A percentile compares a stretch with the other conserved stretches of the same genome.
Conservation (phyloP, 2,888 invertebrate species). For the Euspilapteryx auroguttella region DNA sequence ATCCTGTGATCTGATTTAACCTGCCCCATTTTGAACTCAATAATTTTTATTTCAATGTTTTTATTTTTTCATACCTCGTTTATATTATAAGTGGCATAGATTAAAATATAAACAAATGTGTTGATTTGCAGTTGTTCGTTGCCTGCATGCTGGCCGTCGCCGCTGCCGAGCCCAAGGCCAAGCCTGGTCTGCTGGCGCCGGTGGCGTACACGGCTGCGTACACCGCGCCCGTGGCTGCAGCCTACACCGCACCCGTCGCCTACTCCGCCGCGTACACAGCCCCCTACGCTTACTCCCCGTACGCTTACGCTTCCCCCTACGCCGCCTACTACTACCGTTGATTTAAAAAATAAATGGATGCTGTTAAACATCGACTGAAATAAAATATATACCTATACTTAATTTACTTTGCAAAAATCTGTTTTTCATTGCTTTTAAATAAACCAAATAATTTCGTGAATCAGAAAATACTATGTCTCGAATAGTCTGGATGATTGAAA, state of each 20-base stretch:
- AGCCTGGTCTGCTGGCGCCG: conserved; percentile 7
- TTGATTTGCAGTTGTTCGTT: conserved; percentile 25
- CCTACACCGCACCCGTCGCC: conserved; percentile 21
- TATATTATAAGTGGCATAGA: too few species aligned
- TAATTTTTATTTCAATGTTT: too few species aligned
- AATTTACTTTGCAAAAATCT: too few species aligned
- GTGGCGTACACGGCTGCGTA: conserved; percentile 15
- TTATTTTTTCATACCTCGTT: too few species aligned
- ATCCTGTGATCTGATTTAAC: too few species aligned
- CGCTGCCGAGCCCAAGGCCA: conserved; percentile 24
- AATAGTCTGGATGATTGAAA: too few species aligned
- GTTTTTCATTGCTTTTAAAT: too few species aligned
- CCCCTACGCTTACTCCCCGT: conserved; percentile 16
- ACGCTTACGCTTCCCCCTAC: conserved; percentile 15
- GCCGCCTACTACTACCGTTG: conserved; percentile 9
- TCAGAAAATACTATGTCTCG: too few species aligned
- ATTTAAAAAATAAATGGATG: not conserved
- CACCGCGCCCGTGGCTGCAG: conserved; percentile 20
- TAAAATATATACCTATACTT: conserved; percentile 3
- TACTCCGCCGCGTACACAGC: conserved; percentile 17
- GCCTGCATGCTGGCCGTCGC: conserved; percentile 30
- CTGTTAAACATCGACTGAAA: not conserved
- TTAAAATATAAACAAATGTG: too few species aligned
- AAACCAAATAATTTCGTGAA: too few species aligned
- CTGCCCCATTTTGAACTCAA: too few species aligned